Base-by-base conservation (phyloP, 1,140 invertebrate species). In the Drosophila ercepeae region DNA sequence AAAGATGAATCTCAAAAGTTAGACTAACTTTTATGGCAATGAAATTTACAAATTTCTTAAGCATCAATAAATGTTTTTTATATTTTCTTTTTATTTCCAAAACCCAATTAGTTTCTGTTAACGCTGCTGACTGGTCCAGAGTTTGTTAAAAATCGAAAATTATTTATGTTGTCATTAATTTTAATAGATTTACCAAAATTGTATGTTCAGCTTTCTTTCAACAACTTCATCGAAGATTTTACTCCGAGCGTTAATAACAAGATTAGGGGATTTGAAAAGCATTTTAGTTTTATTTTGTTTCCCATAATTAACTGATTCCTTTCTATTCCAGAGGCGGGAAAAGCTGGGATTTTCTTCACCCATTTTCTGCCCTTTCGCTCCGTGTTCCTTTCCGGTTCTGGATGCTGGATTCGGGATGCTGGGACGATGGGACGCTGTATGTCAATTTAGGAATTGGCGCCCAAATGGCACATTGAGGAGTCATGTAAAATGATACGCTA, bases 391-490 rank as follows among this genome's bases (percentile, higher is more conserved):
- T 32, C 13, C n/a, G 42, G 32, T 53, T 46, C 41, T 61, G 27
- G 45, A 5, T 11, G 9, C 2, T 7, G 27, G 9, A 7, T 27
- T 8, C 2, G 27, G 9, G 29, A 2, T 32, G 29, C 29, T 32
- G 29, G 29, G 29, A 32, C 51, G 29, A 9, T 32, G 29, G 29
- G 29, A 32, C 51, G 72, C 65, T 46, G 72, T 63, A 60, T 69
- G 76, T 78, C 79, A 82, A 78, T 84, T 84, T 75, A 84, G 81
- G 81, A 83, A 72, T 83, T 79, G 79, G 79, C 79, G 81, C 79
- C 81, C 81, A 86, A 83, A 83, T 79, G 79, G 75, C 81, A 75
- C 79, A 83, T 86, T 72, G 79, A 86, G 81, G 65, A 83, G 76
- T 83, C 79, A 86, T 83, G 79, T 83, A 86, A 86, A 70, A 42